Base-by-base conservation (phyloP, 2,797 vertebrate genomes). In the Stomatorhinus walkeri region DNA sequence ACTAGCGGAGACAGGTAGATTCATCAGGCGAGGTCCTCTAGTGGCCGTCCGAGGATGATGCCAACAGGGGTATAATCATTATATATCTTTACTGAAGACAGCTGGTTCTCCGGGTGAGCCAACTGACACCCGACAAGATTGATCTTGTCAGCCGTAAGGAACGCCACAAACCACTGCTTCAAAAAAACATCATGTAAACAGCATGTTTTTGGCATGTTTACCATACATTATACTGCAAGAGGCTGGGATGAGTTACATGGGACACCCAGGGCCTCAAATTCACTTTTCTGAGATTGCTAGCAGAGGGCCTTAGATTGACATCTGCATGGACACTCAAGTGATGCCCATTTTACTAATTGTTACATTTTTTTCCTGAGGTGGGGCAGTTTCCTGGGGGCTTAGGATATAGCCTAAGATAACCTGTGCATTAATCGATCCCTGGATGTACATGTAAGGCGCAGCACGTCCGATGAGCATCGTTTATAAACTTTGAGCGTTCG, bases 101-200 rank as follows among this genome's bases (percentile, higher is more conserved):
- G 93, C 93, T 95, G 95, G 93, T 93, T 87, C 92, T 93, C 92
- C 93, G 94, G 94, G 93, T 94, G 94, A 95, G 91, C 91, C 72
- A 76, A 64, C 54, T 90, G 95, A 94, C 95, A 95, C 92, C 93
- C 59, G 93, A 93, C 92, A 91, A 88, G 91, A 90, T 92, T 81
- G 88, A 89, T 92, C 93, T 93, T 94, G 93, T 94, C 90, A 92
- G 72, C 89, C 89, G 28, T 87, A 90, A 90, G 89, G 36, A 64
- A 81, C 40, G 28, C 52, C 24, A 22, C 22, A 24, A 24, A 24
- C 56, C 76, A 85, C 88, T 89, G 81, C 79, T 85, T 56, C 10
- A n/a, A 46, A 54, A 49, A 64, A 28, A 61, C n/a, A n/a, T 2
- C 32, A 28, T 24, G 32, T 59, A 19, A 48, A 89, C 56, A 68